Conservation (phyloP, 1,140 invertebrate genomes). For the Apis cerana region DNA sequence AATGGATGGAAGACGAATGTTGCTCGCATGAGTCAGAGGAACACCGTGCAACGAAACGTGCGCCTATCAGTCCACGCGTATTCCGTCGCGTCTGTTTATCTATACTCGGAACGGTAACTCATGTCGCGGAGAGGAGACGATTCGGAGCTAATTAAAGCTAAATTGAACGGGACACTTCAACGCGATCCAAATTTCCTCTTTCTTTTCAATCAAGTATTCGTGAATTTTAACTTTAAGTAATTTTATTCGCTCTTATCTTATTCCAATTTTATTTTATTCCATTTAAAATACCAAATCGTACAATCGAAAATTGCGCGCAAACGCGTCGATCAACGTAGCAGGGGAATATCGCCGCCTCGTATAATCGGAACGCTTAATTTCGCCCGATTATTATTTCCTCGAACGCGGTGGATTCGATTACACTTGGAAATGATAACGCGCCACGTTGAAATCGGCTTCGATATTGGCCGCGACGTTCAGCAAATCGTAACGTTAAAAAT, state of each 20-base stretch:
- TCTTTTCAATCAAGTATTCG: no score
- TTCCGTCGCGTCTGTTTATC: no score
- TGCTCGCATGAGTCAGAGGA: constrained; percentile 32
- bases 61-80: background rate
- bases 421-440: no score
- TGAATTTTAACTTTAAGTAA: no score
- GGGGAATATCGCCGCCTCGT: background rate
- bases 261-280: no score
- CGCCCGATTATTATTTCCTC: background rate
- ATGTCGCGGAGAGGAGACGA: no score
- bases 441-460: background rate
- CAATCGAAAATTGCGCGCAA: background rate
- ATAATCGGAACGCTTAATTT: background rate
- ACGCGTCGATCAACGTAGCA: background rate
- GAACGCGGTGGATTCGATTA: background rate
- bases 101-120: no score
- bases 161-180: no score
- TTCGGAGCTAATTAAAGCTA: no score
- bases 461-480: background rate
- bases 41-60: background rate
- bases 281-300: background rate
- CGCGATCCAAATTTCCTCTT: no score
- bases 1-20: constrained; percentile 52
- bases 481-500: background rate
- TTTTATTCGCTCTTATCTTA: no score